Evolutionary conservation across 2,113 vertebrate genomes (phyloP), one percentile per base, ranked within the genome.

Genomic region (Pica pica): DNA sequence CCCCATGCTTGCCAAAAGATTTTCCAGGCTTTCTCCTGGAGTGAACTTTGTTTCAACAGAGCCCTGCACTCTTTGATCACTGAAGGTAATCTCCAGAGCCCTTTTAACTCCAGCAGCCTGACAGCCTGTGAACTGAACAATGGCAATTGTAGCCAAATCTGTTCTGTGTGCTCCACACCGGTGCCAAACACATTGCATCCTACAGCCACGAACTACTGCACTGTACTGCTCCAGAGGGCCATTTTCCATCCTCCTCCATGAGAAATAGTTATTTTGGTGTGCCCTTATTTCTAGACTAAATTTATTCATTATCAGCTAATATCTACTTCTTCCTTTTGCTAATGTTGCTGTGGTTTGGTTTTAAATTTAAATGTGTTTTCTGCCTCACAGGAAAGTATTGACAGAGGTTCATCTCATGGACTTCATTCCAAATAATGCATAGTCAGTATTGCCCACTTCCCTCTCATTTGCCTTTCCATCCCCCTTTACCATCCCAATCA

Each of bases 71-170:
- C 93, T 95, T 93, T 93, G 93, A 94, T 94, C 91, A 44, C 53
- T 57, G 89, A 50, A 85, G 78, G 87, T 18, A 16, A 93, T 87
- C 95, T 94, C 81, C 89, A 93, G 93, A 79, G 91, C 27, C 61
- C 33, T 83, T 87, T 77, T 23, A 74, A 44, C 44, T 39, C 8
- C 46, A 0, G 8, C 88, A 85, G 85, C 42, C 93, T 37, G 83
- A 59, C 67, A 63, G 79, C 4, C 76, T 41, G 83, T 27, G 47
- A 88, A 55, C 82, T 13, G 77, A 84, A 30, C 69, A 95, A 87
- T 26, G 67, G 75, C 44, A 44, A 16, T 8, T 33, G 78, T 2
- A 75, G 64, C 61, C 75, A 0, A 47, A 16, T 44, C 69, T 78
- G 47, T 44, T 42, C 77, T 35, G 69, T 37, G 13, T 9, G 31